Percentiles rank a stretch among this genome's conserved stretches.
Evolutionary conservation across 2,797 vertebrate species (phyloP).

Genomic region (Otolemur crassicaudatus): DNA sequence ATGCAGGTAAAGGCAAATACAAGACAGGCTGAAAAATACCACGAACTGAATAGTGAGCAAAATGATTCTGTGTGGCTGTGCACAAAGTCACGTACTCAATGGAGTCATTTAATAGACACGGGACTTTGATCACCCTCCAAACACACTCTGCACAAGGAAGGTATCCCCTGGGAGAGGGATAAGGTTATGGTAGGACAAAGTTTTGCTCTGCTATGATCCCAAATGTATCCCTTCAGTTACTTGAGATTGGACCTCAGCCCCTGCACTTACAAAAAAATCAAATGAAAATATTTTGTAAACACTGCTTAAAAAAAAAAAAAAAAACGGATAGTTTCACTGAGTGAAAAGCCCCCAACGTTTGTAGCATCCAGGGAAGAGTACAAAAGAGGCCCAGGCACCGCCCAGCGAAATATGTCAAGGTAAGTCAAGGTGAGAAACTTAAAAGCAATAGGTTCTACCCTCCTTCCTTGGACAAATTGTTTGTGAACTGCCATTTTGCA

Average conservation of each 20-base stretch:
- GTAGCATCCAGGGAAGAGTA: background rate
- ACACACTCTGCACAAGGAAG: background rate
- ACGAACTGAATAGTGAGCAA: background rate
- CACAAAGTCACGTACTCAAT: background rate
- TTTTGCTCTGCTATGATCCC: background rate
- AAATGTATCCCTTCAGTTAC: background rate
- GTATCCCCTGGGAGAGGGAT: background rate
- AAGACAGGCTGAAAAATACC: background rate
- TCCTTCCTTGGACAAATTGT: background rate
- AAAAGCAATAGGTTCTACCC: background rate
- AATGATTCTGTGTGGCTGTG: background rate
- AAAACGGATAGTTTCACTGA: background rate
- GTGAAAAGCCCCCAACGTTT: background rate
- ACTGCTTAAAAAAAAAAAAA: too few relatives aligned
- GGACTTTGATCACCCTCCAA: background rate
- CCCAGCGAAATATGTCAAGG: background rate
- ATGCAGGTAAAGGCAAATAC: background rate
- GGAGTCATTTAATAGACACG: background rate
- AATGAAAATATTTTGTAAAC: conserved; percentile 8
- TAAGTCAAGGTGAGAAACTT: background rate
- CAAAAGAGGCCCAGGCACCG: background rate
- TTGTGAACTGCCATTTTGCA: background rate
- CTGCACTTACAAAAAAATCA: background rate
- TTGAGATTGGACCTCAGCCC: background rate
- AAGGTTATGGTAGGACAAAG: background rate